Evolutionary conservation across 2,888 invertebrate species (phyloP), one percentile per base, ranked within the genome.

Genomic region (Amphipoea oculea): DNA sequence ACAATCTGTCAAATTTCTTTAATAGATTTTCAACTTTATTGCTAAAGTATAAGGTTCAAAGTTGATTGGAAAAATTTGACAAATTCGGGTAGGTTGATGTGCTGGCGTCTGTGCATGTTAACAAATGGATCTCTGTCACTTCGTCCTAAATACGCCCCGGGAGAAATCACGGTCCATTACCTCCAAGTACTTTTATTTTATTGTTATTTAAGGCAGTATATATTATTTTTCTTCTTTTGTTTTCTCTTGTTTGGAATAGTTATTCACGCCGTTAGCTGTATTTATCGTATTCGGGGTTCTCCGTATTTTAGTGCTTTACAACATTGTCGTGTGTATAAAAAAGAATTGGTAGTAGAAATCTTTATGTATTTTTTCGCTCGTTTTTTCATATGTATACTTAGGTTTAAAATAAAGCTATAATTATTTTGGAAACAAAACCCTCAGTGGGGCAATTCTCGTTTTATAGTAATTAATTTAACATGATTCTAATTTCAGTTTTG

Each of bases 121-220:
- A 70, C 23, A 17, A 70, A 40, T 40, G 40, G 17, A 17, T 57
- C 4, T 11, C 23, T 2, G 17, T 20, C 17, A 20, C 17, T 42
- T 23, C 5, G 11, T n/a, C 1, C 48, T 65, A 17, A 79, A 73
- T 73, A 57, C 65, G 73, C 45, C 57, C 29, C 79, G 57, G 72
- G 4, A 9, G 57, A 63, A 79, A 48, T 20, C 48, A 65, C 63
- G 36, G n/a, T 65, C 48, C 79, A 72, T 72, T 65, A n/a, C 54
- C 12, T 45, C 54, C 12, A 40, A 57, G 72, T 65, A 65, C 45
- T 79, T 79, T 72, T 48, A 65, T 79, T 65, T 65, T 45, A 79
- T 72, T 79, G 45, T 72, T 79, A 63, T 72, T 79, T 71, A 65
- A 45, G 17, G 45, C 45, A 12, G n/a, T 9, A 9, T 60, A 57